A percentile compares a stretch with the other conserved stretches of the same genome.
Evolutionary conservation across 2,113 vertebrate species (phyloP).

Genomic region (Serilophus lunatus): DNA sequence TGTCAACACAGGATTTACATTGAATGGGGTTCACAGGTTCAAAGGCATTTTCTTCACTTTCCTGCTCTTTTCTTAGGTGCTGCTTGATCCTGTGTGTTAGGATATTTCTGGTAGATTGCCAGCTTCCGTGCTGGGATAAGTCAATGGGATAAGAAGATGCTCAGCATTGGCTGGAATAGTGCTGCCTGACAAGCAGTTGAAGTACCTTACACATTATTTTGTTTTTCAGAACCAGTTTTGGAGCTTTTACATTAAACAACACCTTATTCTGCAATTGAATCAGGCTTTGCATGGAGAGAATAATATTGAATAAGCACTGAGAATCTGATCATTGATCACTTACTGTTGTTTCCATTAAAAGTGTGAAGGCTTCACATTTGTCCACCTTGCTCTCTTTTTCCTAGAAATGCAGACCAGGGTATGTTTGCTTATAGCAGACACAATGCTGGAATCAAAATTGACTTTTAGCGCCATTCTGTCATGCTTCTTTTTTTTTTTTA

Average conservation of each 20-base stretch:
- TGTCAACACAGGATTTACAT: slow-evolving; percentile 5
- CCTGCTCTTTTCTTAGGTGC: slow-evolving; percentile 6
- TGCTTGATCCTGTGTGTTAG: slow-evolving; percentile 27
- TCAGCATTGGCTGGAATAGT: not conserved
- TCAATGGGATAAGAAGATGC: slow-evolving; percentile 10
- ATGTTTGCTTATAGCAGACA: not conserved
- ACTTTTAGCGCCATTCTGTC: not conserved
- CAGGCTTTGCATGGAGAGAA: not conserved
- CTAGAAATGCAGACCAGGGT: not conserved
- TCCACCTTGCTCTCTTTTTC: slow-evolving; percentile 11
- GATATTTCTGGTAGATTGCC: not conserved
- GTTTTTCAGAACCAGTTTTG: not conserved
- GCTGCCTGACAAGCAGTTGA: not conserved
- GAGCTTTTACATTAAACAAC: not conserved
- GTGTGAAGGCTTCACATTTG: not conserved
- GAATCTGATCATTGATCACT: not conserved
- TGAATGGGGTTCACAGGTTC: not conserved
- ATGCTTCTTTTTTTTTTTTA: not conserved
- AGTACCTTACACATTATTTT: not conserved
- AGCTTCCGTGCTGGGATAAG: not conserved
- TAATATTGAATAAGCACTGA: not conserved
- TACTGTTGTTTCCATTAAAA: not conserved
- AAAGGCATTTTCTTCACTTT: slow-evolving; percentile 24
- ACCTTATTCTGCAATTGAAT: not conserved
- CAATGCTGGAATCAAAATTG: not conserved